Percentiles rank a stretch among this genome's conserved stretches.
phyloP scores from a whole-genome alignment of 2,797 vertebrate species.

The Antrozous pallidus region DNA sequence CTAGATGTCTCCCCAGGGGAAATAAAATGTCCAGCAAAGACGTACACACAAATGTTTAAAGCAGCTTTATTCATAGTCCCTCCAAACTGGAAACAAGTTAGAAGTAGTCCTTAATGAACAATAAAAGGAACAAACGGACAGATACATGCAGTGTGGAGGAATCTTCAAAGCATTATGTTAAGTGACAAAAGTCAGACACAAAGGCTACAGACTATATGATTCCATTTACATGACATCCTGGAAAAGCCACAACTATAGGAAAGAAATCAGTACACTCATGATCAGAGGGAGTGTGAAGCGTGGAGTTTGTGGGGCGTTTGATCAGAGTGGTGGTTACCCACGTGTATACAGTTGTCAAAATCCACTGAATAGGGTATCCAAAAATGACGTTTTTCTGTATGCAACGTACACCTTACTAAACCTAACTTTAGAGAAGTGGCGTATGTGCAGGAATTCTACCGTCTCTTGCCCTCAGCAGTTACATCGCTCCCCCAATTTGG shows the following conservation, averaged over 20 bases:
- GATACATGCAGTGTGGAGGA: rapidly evolving
- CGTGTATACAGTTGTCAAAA: background rate
- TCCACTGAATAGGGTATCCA: background rate
- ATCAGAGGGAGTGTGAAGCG: background rate
- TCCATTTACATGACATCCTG: background rate
- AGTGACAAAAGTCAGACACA: background rate
- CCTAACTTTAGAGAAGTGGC: background rate
- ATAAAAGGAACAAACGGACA: background rate
- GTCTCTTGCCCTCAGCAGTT: background rate
- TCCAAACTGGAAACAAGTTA: background rate
- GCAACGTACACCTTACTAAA: background rate
- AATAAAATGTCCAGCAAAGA: background rate
- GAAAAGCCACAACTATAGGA: background rate
- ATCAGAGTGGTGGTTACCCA: background rate
- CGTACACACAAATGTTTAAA: background rate
- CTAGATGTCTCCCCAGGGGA: background rate
- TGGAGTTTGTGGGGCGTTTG: background rate
- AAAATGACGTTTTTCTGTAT: background rate
- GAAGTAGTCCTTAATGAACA: background rate
- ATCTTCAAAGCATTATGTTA: background rate
- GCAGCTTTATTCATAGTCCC: background rate
- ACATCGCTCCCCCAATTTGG: background rate
- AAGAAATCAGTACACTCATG: background rate
- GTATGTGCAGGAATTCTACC: background rate
- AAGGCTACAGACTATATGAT: background rate